phyloP scores from a whole-genome alignment of 2,888 invertebrate species.

The Rhingia rostrata region DNA sequence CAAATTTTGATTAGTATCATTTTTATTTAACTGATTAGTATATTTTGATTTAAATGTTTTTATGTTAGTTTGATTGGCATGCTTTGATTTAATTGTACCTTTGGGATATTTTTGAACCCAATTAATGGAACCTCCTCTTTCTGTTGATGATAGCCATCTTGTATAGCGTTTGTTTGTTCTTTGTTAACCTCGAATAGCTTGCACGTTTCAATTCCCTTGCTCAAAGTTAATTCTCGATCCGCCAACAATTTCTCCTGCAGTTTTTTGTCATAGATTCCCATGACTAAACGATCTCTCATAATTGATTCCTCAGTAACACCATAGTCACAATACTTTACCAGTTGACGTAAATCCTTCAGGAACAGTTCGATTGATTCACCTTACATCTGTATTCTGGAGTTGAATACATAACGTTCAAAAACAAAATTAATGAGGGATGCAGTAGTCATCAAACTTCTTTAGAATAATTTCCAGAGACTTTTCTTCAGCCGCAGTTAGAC shows the following conservation, averaged over 20 bases:
- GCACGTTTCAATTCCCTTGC: constrained; percentile 35
- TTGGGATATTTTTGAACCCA: constrained; percentile 27
- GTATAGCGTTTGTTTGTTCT: no score
- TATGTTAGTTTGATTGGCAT: no score
- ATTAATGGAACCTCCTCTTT: constrained; percentile 11
- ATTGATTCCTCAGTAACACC: constrained; percentile 36
- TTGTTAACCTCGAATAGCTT: constrained; percentile 53
- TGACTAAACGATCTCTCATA: constrained; percentile 42
- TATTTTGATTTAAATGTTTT: constrained; percentile 6
- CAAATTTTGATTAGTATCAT: constrained; percentile 12
- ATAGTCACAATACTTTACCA: no score
- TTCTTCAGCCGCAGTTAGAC: constrained; percentile 19
- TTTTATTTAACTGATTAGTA: constrained; percentile 11
- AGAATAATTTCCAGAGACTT: constrained; percentile 40
- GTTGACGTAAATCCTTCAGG: constrained; percentile 28
- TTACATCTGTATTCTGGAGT: constrained; percentile 21
- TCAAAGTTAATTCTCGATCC: constrained; percentile 32
- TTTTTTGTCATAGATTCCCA: no score
- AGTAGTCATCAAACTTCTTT: constrained; percentile 39
- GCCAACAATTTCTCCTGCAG: no score
- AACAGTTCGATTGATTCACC: constrained; percentile 33
- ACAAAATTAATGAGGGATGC: constrained; percentile 18
- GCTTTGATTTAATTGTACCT: no score
- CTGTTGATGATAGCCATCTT: constrained; percentile 10
- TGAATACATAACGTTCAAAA: constrained; percentile 33